Base-by-base conservation (phyloP, 1,140 invertebrate genomes). In the Papilio glaucus region DNA sequence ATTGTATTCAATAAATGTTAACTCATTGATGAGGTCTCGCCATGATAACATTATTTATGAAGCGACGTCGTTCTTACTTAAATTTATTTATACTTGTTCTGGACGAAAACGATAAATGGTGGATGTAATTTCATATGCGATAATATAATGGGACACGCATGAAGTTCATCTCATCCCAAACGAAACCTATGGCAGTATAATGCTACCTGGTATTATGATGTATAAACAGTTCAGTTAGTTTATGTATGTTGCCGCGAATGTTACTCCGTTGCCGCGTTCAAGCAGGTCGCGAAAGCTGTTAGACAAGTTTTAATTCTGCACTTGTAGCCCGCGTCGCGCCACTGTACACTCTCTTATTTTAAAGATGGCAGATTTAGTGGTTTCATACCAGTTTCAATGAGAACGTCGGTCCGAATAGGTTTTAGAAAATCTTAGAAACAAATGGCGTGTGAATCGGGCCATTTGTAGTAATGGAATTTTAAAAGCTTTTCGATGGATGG, bases 261-360 rank as follows among this genome's bases (percentile, higher is more conserved):
- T 57, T 21, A 38, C 29, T 38, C 62, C 33, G 62, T 37, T 65
- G 39, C 37, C 33, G 45, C 60, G 13, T 33, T 26, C 1, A 18
- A 69, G 29, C 67, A 69, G 67, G 67, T 69, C 18, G 67, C 67
- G 67, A 69, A 69, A 69, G 67, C 42, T 69, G 67, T 49, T 45
- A 0, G 29, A 21, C 67, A 49, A 69, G 67, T 69, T 69, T 69
- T 49, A 69, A 49, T 69, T 69, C 67, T 45, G 37, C n/a, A 53
- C 41, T 65, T 57, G 49, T 24, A 24, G 10, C 62, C 13, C 9
- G 39, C 39, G 21, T 41, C 39, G 38, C 18, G 38, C 38, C 39
- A 49, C 67, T 33, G 24, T 42, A 42, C n/a, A 10, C 24, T 49
- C 26, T 53, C 42, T 26, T 33, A 33, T 42, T 33, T 41, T 15